Evolutionary conservation across 1,140 invertebrate genomes (phyloP).

Genomic region (Neodiprion pinetum): DNA sequence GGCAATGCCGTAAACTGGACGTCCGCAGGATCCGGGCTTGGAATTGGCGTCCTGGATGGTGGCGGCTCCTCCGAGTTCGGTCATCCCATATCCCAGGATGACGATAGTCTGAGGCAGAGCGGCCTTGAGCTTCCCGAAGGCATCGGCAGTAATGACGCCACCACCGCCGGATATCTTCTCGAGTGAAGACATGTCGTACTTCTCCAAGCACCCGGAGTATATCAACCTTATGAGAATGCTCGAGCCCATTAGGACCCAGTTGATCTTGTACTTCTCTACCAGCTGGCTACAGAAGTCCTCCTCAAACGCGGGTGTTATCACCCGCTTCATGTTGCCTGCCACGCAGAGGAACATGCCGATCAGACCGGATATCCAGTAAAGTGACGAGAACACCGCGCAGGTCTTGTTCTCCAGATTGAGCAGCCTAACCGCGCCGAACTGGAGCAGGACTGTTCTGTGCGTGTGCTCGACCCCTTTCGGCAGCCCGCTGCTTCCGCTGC

Average conservation of each 20-base stretch:
- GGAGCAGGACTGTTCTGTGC: conserved; percentile 65
- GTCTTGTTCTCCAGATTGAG: not conserved
- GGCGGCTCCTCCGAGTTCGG: conserved; percentile 35
- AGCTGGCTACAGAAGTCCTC: conserved; percentile 57
- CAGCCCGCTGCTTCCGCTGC: conserved; percentile 85
- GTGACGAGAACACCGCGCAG: not conserved
- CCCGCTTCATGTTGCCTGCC: conserved; percentile 50
- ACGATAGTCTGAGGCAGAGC: not conserved
- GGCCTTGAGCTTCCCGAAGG: conserved; percentile 8
- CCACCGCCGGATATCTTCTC: conserved; percentile 4
- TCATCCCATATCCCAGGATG: conserved; percentile 37
- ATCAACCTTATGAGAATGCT: not conserved
- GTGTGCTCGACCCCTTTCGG: conserved; percentile 88
- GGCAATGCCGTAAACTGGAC: conserved; percentile 31
- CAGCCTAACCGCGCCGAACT: not conserved
- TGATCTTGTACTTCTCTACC: conserved; percentile 45
- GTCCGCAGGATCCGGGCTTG: conserved; percentile 38
- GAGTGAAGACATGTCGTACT: not conserved
- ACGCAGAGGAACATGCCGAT: conserved; percentile 34
- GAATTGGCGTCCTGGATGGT: conserved; percentile 12
- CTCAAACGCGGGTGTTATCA: conserved; percentile 62
- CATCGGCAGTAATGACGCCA: not conserved
- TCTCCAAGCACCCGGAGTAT: not conserved
- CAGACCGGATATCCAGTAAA: not conserved
- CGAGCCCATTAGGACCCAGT: not conserved